Evolutionary conservation across 2,113 vertebrate species (phyloP).

Genomic region (Callipepla californica): DNA sequence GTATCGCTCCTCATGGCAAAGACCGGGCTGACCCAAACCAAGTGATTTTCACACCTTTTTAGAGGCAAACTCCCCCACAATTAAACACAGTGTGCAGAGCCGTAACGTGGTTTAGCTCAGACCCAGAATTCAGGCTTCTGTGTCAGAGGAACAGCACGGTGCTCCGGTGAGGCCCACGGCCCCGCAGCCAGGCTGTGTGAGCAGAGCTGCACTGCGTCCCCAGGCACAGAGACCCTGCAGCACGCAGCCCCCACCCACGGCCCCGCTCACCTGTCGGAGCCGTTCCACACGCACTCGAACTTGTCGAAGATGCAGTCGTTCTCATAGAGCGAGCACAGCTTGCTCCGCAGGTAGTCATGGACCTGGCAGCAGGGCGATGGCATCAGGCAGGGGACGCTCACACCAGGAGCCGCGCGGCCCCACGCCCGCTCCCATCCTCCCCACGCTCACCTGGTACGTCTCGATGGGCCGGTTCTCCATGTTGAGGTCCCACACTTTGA

Average conservation of each 20-base stretch:
- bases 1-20: not conserved
- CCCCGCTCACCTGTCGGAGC: slow-evolving; percentile 90
- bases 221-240: too few species aligned
- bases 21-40: not conserved
- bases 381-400: not conserved
- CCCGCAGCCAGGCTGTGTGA: too few species aligned
- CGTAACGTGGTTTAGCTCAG: not conserved
- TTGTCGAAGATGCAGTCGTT: slow-evolving; percentile 99
- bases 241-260: not conserved
- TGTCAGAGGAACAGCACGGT: rapidly evolving
- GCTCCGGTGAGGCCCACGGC: not conserved
- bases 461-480: slow-evolving; percentile 96
- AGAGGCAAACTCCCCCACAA: not conserved
- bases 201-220: too few species aligned
- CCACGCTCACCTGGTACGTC: slow-evolving; percentile 87
- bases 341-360: slow-evolving; percentile 95
- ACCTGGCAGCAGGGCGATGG: slow-evolving; percentile 78
- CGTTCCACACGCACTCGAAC: slow-evolving; percentile 98
- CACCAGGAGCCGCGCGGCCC: not conserved
- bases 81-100: not conserved
- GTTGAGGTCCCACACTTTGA: slow-evolving; percentile 97
- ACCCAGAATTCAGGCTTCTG: rapidly evolving
- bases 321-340: slow-evolving; percentile 94
- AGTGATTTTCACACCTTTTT: not conserved
- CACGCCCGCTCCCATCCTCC: not conserved